Base-by-base conservation (phyloP, 2,113 vertebrate genomes). In the Ciconia boyciana region DNA sequence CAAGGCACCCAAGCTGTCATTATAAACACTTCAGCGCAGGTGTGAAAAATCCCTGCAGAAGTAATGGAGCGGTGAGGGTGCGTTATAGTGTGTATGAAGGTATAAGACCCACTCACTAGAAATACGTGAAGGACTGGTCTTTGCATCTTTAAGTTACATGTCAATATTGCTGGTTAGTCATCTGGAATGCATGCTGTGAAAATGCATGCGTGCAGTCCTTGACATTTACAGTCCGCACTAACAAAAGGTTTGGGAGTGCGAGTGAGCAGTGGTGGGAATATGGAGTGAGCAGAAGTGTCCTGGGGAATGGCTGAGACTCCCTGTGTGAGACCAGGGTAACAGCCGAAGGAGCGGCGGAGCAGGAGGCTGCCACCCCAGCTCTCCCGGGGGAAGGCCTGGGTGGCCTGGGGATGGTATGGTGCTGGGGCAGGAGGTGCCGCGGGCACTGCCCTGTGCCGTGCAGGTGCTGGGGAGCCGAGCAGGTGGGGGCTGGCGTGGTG, bases 321-420 rank as follows among this genome's bases (percentile, higher is more conserved):
- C 36, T 25, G 57, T 5, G 28, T 21, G 51, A 31, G 46, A 32
- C 2, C 34, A 34, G 32, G n/a, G 15, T 13, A 20, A 17, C 10
- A 11, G 25, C 3, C 1, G 4, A 9, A 51, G n/a, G 54, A 19
- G 36, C 2, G 0, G 39, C 0, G 1, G 32, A 64, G 44, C 44
- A 32, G 65, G 21, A n/a, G 36, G 43, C 61, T 76, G 75, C 57
- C 4, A 8, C 49, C 22, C 44, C 21, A 18, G 22, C 16, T 64
- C 44, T 44, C 31, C 25, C 11, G 21, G 22, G 24, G 18, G 12
- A 44, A 39, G 15, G 11, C 20, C 69, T 43, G 58, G 29, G 7
- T 31, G n/a, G 24, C 13, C 25, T 11, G 14, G 24, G 83, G 52
- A 29, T 0, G 2, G 52, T 4, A 4, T 8, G 25, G 12, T 51